Base-by-base conservation (phyloP, 2,888 invertebrate species). In the Rotaria magnacalcarata region DNA sequence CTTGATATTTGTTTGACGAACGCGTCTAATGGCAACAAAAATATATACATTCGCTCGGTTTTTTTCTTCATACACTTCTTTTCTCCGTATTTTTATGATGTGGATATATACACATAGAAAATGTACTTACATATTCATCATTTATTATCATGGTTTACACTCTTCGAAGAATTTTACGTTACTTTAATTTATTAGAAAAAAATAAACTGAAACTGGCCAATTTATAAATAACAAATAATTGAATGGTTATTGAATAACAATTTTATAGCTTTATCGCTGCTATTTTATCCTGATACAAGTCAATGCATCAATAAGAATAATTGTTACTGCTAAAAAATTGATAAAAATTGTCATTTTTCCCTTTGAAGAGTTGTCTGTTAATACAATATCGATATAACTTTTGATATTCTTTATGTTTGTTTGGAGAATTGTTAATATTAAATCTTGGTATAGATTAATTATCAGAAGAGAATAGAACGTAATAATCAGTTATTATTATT, bases 151-250 rank as follows among this genome's bases (percentile, higher is more conserved):
- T 67, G 16, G 67, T 34, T 67, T 34, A 2, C 7, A 5, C 34
- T 67, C 27, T 67, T 1, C 67, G 16, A 34, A 67, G 67, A 34
- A 34, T 41, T 67, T 27, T 7, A 67, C 19, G 67, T 67, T 14
- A 67, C 19, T 67, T 41, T 67, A 67, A 67, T 67, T 34, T 67
- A 34, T 27, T 27, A 7, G 27, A 27, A 60, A 60, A 41, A 67
- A 67, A 67, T 41, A 67, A 67, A 67, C 67, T 67, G 14, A 34
- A 67, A 67, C 34, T 67, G 67, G 67, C 67, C 67, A 19, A 34
- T 67, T 27, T 34, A 67, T 41, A 34, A 5, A 34, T 67, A 67
- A 41, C n/a, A 24, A 16, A 16, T 7, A 19, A 14, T 67, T 19
- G 34, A 34, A 11, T 60, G 3, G 1, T 67, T 54, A 54, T 54